phyloP scores from a whole-genome alignment of 2,113 vertebrate species.

The Prietella phreatophila region DNA sequence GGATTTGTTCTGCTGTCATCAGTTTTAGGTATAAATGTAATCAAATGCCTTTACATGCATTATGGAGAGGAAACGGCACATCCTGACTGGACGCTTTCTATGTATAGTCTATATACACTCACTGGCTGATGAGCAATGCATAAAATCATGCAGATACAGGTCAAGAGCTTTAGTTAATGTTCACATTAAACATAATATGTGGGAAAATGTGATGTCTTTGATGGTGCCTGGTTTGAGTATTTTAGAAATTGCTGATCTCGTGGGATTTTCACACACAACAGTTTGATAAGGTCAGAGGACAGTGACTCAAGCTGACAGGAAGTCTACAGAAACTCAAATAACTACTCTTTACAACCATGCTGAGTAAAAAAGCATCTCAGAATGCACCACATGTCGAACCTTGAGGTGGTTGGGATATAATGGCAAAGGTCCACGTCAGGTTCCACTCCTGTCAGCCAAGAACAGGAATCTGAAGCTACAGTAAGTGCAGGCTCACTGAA shows the following conservation, averaged over 20 bases:
- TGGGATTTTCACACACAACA: not conserved
- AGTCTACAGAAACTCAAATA: not conserved
- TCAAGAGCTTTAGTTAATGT: not conserved
- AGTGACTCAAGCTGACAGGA: not conserved
- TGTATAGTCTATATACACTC: not conserved
- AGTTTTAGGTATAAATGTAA: conserved; percentile 40
- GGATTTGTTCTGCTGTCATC: conserved; percentile 45
- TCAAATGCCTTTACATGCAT: conserved; percentile 43
- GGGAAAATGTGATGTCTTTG: not conserved
- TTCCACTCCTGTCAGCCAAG: not conserved
- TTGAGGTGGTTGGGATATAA: not conserved
- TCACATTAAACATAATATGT: not conserved
- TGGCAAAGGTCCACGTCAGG: not conserved
- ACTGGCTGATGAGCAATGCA: not conserved
- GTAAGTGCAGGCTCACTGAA: not conserved
- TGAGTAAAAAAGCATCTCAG: not conserved
- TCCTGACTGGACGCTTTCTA: conserved; percentile 13
- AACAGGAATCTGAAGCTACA: not conserved
- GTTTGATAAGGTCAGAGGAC: not conserved
- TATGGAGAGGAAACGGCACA: conserved; percentile 2
- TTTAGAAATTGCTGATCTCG: not conserved
- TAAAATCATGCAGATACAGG: conserved; percentile 2
- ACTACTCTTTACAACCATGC: not conserved
- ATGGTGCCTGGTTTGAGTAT: not conserved
- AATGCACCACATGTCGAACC: not conserved